phyloP scores from a whole-genome alignment of 2,888 invertebrate genomes.

The Euclidia mi region DNA sequence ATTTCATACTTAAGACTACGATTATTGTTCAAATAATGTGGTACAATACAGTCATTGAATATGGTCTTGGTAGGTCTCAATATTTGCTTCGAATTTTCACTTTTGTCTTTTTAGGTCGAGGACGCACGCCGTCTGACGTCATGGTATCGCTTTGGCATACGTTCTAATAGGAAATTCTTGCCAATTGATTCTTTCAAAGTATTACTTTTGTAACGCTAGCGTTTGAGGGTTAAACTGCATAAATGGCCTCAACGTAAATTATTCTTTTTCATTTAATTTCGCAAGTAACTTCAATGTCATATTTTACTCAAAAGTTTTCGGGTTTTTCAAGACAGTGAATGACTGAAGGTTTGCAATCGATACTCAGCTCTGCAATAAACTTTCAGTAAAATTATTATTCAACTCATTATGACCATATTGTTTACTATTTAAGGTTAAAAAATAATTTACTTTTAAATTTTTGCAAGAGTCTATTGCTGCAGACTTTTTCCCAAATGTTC shows the following conservation, averaged over 20 bases:
- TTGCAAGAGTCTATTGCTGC: no score
- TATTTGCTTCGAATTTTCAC: constrained; percentile 80
- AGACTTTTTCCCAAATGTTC: no score
- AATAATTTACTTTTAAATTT: no score
- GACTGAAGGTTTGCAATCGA: constrained; percentile 32
- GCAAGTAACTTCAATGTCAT: constrained; percentile 3
- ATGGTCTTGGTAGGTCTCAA: constrained; percentile 52
- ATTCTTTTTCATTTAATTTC: constrained; percentile 6
- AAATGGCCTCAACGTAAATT: background rate
- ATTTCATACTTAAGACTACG: constrained; percentile 19
- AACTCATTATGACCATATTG: constrained; percentile 4
- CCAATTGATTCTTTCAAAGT: constrained; percentile 22
- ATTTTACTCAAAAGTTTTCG: constrained; percentile 1
- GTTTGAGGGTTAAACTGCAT: constrained; percentile 18
- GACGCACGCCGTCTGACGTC: constrained; percentile 74
- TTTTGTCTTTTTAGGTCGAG: constrained; percentile 82
- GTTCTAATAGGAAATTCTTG: constrained; percentile 44
- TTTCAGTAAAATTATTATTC: background rate
- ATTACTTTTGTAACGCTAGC: background rate
- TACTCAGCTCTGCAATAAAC: constrained; percentile 13
- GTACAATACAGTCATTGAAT: constrained; percentile 38
- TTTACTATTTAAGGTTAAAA: background rate
- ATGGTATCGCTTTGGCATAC: constrained; percentile 41
- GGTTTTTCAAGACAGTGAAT: constrained; percentile 36
- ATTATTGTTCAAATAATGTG: constrained; percentile 6